phyloP scores from a whole-genome alignment of 2,888 invertebrate species.

The Hirtodrosophila duncani region DNA sequence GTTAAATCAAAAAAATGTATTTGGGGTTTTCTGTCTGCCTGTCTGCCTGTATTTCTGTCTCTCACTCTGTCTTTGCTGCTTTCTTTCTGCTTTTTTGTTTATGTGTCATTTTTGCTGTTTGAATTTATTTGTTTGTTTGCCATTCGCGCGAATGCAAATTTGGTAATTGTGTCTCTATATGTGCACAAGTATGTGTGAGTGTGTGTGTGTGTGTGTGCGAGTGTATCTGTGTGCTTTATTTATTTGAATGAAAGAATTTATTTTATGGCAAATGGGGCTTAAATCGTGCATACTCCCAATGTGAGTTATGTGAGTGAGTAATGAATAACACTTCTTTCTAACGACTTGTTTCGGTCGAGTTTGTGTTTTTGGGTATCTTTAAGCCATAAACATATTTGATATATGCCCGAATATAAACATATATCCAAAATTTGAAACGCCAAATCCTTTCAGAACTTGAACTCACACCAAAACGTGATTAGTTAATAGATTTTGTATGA shows the following conservation, averaged over 20 bases:
- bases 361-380: neutral
- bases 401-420: neutral
- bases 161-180: constrained; percentile 54
- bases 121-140: constrained; percentile 70
- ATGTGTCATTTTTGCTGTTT: constrained; percentile 59
- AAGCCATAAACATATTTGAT: constrained; percentile 1
- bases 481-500: constrained; percentile 10
- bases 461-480: neutral
- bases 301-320: constrained; percentile 45
- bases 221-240: constrained; percentile 46
- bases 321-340: constrained; percentile 33
- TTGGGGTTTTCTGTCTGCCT: constrained; percentile 21
- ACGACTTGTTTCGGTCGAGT: constrained; percentile 4
- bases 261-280: constrained; percentile 50
- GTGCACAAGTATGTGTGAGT: neutral
- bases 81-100: constrained; percentile 41
- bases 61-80: constrained; percentile 15
- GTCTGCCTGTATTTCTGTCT: constrained; percentile 2
- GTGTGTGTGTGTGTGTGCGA: constrained; percentile 7
- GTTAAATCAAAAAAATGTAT: constrained; percentile 68
- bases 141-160: constrained; percentile 62
- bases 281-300: constrained; percentile 34
- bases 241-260: constrained; percentile 53
- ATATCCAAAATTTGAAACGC: neutral
- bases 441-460: neutral